Evolutionary conservation across 2,888 invertebrate genomes (phyloP).

Genomic region (Cheilosia variabilis): DNA sequence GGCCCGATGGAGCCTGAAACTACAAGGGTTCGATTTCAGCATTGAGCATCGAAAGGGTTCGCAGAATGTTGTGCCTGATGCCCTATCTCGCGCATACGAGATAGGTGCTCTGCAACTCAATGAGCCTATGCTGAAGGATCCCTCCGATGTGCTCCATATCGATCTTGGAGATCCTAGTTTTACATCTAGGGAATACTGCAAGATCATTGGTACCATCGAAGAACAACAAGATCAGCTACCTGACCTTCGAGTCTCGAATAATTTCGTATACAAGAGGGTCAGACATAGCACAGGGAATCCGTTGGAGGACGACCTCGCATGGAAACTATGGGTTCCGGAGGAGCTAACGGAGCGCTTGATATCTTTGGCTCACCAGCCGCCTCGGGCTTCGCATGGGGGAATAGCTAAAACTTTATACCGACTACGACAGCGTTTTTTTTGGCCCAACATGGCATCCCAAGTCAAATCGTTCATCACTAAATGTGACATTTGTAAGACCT

Average conservation of each 20-base stretch:
- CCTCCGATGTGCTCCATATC: not conserved
- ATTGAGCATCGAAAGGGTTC: constrained; percentile 16
- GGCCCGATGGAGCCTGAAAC: not conserved
- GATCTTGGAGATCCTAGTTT: constrained; percentile 3
- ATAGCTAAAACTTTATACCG: not conserved
- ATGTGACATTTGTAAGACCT: too few species aligned
- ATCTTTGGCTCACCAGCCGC: too few species aligned
- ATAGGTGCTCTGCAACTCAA: not conserved
- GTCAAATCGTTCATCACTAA: too few species aligned
- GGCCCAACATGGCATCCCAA: not conserved
- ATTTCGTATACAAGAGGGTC: constrained; percentile 7
- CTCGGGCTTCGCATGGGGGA: constrained; percentile 12
- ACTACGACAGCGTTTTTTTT: not conserved
- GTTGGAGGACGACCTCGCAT: not conserved
- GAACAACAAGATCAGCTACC: constrained; percentile 11
- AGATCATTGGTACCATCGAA: constrained; percentile 3
- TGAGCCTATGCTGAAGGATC: not conserved
- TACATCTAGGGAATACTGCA: constrained; percentile 6
- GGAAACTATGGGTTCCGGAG: too few species aligned
- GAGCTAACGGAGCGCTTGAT: too few species aligned
- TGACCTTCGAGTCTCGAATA: not conserved
- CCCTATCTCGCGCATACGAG: not conserved
- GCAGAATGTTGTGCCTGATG: constrained; percentile 5
- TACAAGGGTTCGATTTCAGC: constrained; percentile 4
- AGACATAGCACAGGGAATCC: not conserved